Evolutionary conservation across 2,113 vertebrate species (phyloP).

Genomic region (Sebastes fasciatus): DNA sequence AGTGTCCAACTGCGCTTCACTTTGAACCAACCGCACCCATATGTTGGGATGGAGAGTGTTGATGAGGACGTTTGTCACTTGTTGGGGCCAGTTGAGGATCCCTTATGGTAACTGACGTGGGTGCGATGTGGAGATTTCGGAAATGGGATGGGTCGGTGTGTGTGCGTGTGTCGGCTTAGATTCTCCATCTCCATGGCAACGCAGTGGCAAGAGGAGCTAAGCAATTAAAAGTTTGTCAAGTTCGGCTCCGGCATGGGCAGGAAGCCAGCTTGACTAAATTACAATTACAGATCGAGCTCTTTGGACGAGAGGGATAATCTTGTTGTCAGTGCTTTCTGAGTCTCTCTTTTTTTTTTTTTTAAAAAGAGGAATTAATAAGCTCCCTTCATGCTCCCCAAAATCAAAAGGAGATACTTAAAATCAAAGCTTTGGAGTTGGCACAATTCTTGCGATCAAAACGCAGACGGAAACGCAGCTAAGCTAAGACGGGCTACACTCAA

Average conservation of each 20-base stretch:
- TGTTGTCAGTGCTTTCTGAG: conserved; percentile 41
- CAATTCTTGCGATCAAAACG: conserved; percentile 14
- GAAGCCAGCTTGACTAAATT: conserved; percentile 53
- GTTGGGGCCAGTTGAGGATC: conserved; percentile 53
- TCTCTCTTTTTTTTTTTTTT: background rate
- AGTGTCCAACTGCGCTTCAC: conserved; percentile 16
- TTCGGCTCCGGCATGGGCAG: conserved; percentile 34
- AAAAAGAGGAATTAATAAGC: conserved; percentile 38
- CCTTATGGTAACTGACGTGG: conserved; percentile 19
- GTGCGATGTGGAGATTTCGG: conserved; percentile 2
- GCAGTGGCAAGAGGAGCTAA: conserved; percentile 29
- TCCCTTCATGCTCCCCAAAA: background rate
- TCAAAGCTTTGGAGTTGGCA: conserved; percentile 13
- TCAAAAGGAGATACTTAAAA: conserved; percentile 45
- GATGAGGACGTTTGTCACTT: conserved; percentile 58
- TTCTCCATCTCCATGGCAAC: conserved; percentile 60
- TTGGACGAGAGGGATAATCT: conserved; percentile 36
- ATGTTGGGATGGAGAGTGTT: conserved; percentile 49
- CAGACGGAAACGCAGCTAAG: conserved; percentile 15
- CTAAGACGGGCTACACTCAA: conserved; percentile 9
- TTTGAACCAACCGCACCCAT: conserved; percentile 32
- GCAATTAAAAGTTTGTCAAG: conserved; percentile 74
- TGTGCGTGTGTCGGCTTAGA: conserved; percentile 1
- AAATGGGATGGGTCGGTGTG: background rate
- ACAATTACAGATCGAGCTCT: conserved; percentile 52